These are phyloP conservation scores for Trididemnum nubilum DNA, from an alignment of 23 tunicate genomes.

Conservation along the genomic window DNA sequence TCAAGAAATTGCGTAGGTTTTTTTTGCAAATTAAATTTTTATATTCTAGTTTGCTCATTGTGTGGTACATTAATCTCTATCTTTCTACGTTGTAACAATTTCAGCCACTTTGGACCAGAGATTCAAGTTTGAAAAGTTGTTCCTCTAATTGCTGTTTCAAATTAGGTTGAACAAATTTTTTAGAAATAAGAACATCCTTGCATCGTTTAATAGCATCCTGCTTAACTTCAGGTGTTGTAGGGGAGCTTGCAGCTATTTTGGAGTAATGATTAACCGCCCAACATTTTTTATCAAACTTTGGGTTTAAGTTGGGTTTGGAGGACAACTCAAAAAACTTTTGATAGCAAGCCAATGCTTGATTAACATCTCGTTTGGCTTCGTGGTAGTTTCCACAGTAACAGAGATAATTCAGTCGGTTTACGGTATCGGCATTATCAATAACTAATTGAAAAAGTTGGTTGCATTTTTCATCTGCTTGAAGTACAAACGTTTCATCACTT, in stretches of 20 bases:
- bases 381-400: slow-evolving; percentile 44
- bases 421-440: no score
- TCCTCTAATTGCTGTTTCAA: background rate
- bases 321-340: background rate
- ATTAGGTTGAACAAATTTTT: background rate
- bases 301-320: background rate
- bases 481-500: no score
- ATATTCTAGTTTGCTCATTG: no score
- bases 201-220: background rate
- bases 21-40: no score
- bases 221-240: background rate
- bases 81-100: no score
- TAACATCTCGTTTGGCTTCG: slow-evolving; percentile 7
- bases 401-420: background rate
- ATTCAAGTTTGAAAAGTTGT: background rate
- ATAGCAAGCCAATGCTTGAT: slow-evolving; percentile 22
- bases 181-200: background rate
- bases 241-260: background rate
- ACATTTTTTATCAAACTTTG: background rate
- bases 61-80: no score
- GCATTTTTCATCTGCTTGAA: no score
- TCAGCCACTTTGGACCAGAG: no score
- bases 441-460: no score
- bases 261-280: slow-evolving; percentile 46
- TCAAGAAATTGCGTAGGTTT: no score